phyloP scores from a whole-genome alignment of 2,797 vertebrate genomes.

The Aldrovandia affinis region DNA sequence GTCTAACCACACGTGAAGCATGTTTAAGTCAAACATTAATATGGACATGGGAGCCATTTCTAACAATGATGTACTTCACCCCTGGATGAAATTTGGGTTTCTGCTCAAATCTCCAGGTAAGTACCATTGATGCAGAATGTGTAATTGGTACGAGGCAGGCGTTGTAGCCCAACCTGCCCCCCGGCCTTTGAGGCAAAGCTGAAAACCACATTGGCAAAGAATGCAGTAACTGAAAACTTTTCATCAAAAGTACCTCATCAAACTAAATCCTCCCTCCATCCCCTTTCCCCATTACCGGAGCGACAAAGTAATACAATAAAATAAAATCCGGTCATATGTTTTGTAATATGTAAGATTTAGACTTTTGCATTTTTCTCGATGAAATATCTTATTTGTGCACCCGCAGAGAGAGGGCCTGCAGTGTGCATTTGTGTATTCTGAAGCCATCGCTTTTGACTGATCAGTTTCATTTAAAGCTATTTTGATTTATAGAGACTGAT shows the following conservation, averaged over 20 bases:
- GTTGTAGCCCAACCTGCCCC: neutral
- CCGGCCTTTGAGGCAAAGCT: neutral
- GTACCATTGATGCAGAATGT: neutral
- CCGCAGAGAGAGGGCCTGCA: neutral
- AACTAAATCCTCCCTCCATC: neutral
- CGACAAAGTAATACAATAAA: neutral
- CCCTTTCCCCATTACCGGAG: neutral
- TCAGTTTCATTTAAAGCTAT: neutral
- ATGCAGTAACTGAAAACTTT: neutral
- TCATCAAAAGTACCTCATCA: neutral
- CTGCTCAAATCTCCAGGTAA: neutral
- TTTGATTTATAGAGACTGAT: conserved; percentile 26
- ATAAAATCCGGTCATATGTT: neutral
- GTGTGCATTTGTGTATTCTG: conserved; percentile 9
- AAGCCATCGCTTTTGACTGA: neutral
- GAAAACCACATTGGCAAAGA: neutral
- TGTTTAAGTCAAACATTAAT: neutral
- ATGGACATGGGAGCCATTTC: neutral
- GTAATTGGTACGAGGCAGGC: neutral
- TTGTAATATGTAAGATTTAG: neutral
- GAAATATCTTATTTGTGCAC: neutral
- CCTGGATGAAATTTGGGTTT: neutral
- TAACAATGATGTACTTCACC: neutral
- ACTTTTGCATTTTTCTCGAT: neutral
- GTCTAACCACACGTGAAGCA: neutral